These are phyloP conservation scores for Chionomys nivalis DNA, from an alignment of 2,113 vertebrate genomes.

Conservation along the genomic window DNA sequence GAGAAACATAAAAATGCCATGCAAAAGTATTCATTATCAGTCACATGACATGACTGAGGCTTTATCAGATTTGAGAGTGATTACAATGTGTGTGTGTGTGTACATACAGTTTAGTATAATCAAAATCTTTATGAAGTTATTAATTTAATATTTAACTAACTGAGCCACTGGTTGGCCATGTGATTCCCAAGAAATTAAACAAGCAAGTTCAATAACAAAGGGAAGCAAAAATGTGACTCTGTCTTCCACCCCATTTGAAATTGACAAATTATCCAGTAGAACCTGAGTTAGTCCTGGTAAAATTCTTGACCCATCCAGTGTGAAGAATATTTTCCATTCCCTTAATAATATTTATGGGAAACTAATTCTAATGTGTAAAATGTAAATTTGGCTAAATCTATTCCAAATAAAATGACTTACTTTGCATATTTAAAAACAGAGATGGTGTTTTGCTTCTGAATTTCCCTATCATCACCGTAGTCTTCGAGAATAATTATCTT, in stretches of 20 bases:
- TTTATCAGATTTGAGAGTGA: not conserved
- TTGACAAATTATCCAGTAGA: not conserved
- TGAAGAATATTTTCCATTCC: not conserved
- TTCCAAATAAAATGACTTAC: not conserved
- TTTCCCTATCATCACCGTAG: not conserved
- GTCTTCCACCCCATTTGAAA: not conserved
- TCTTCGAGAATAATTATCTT: not conserved
- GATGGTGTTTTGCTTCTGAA: not conserved
- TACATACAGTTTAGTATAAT: not conserved
- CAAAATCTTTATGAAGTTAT: not conserved
- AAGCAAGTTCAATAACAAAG: not conserved
- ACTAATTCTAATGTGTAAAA: not conserved
- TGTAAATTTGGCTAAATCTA: slow-evolving; percentile 14
- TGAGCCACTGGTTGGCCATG: not conserved
- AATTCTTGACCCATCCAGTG: not conserved
- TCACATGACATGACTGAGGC: not conserved
- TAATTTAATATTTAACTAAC: not conserved
- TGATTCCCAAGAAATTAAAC: not conserved
- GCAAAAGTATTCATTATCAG: not conserved
- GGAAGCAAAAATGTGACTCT: not conserved
- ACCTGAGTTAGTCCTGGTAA: not conserved
- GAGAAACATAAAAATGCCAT: not conserved
- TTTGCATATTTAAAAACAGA: slow-evolving; percentile 27
- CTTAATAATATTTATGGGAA: slow-evolving; percentile 3
- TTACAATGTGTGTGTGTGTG: not conserved